A percentile compares a stretch with the other conserved stretches of the same genome.
Evolutionary conservation across 2,113 vertebrate species (phyloP).

Genomic region (Gadus macrocephalus): DNA sequence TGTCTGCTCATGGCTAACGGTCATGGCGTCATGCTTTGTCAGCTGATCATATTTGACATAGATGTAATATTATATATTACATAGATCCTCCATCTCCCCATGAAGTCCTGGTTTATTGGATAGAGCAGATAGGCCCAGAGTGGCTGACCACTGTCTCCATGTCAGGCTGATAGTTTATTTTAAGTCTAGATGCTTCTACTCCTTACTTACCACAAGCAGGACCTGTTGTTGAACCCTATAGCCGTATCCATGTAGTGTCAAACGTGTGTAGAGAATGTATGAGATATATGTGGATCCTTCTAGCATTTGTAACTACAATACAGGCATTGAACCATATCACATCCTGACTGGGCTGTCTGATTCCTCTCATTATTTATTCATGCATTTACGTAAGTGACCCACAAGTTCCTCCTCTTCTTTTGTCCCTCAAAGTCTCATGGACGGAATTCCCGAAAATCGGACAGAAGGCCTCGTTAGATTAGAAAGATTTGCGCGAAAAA

Average conservation of each 20-base stretch:
- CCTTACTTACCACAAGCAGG: conserved; percentile 32
- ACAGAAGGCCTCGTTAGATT: too few relatives aligned
- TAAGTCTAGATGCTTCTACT: conserved; percentile 45
- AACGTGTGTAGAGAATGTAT: conserved; percentile 49
- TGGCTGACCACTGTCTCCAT: conserved; percentile 20
- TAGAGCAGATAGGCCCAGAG: conserved; percentile 5
- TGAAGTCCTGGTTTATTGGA: too few relatives aligned
- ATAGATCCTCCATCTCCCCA: background rate
- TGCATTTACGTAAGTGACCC: background rate
- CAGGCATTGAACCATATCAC: conserved; percentile 42
- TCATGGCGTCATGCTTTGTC: background rate
- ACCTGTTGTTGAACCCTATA: conserved; percentile 21
- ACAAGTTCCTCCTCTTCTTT: background rate
- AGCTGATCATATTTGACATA: conserved; percentile 1
- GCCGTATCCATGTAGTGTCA: conserved; percentile 34
- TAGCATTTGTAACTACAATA: conserved; percentile 53
- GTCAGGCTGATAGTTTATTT: conserved; percentile 46
- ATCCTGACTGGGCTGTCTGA: conserved; percentile 26
- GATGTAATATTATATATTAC: conserved; percentile 10
- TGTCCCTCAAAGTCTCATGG: background rate
- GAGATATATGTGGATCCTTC: conserved; percentile 34
- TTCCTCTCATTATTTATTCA: background rate
- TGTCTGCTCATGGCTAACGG: background rate
- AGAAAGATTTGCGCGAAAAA: too few relatives aligned
- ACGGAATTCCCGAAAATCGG: background rate